Conservation (phyloP, 2,797 vertebrate species). For the Allobates femoralis region DNA sequence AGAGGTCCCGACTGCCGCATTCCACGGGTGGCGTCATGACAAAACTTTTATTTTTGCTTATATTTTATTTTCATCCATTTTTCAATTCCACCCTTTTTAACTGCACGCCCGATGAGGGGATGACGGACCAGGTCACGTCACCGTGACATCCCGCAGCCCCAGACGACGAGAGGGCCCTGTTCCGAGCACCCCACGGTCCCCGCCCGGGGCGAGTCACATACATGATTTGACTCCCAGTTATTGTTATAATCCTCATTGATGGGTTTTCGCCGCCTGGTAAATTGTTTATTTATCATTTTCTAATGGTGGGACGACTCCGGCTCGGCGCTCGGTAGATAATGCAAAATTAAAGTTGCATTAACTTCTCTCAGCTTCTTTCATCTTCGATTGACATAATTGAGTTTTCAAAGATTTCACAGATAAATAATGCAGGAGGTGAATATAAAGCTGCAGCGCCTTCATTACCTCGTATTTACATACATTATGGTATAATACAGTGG, state of each 20-base stretch:
- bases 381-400: conserved; percentile 33
- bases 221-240: not conserved
- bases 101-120: too few species aligned
- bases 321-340: not conserved
- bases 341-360: conserved; percentile 41
- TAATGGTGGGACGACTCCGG: not conserved
- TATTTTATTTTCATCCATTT: too few species aligned
- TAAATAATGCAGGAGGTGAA: conserved; percentile 29
- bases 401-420: conserved; percentile 3
- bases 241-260: conserved; percentile 1
- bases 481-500: too few species aligned
- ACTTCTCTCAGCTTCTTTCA: not conserved
- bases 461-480: conserved; percentile 15
- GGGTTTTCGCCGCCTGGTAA: conserved; percentile 7
- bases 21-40: too few species aligned
- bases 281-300: conserved; percentile 36
- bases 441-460: not conserved
- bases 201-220: too few species aligned
- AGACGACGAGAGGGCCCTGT: too few species aligned
- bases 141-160: too few species aligned
- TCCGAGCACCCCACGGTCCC: too few species aligned
- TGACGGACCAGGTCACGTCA: too few species aligned
- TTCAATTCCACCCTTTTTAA: too few species aligned
- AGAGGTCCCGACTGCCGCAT: too few species aligned
- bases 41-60: too few species aligned